phyloP scores from a whole-genome alignment of 2,888 invertebrate genomes.

The Mycogona germanica region DNA sequence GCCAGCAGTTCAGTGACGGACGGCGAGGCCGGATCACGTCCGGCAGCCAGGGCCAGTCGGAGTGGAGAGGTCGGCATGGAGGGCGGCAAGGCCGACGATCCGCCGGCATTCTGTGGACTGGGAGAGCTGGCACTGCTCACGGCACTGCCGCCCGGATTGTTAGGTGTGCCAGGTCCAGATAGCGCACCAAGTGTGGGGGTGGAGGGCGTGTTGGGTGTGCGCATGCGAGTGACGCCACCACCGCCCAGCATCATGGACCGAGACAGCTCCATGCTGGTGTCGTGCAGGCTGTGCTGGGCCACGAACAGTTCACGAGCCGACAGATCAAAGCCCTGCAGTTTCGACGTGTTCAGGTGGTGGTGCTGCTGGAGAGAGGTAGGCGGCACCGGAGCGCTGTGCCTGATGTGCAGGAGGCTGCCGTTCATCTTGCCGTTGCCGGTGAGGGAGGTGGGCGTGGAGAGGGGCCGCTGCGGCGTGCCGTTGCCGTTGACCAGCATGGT shows the following conservation, averaged over 20 bases:
- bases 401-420: not conserved
- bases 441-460: not conserved
- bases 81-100: too few species aligned
- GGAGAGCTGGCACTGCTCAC: not conserved
- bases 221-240: not conserved
- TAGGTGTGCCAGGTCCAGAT: not conserved
- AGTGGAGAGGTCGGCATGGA: not conserved
- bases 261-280: slow-evolving; percentile 1
- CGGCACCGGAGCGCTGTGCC: not conserved
- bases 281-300: slow-evolving; percentile 6
- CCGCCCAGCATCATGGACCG: slow-evolving; percentile 2
- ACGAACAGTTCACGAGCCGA: not conserved
- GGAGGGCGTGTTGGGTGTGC: not conserved
- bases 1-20: slow-evolving; percentile 60
- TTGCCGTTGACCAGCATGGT: too few species aligned
- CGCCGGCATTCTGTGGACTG: not conserved
- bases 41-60: not conserved
- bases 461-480: too few species aligned
- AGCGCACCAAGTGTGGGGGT: not conserved
- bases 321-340: not conserved
- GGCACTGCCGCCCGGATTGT: not conserved
- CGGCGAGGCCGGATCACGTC: not conserved
- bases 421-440: slow-evolving; percentile 1
- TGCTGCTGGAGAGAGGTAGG: too few species aligned
- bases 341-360: not conserved